Percentiles rank a stretch among this genome's conserved stretches.
Evolutionary conservation across 2,888 invertebrate genomes (phyloP).

Genomic region (Neoascia interrupta): DNA sequence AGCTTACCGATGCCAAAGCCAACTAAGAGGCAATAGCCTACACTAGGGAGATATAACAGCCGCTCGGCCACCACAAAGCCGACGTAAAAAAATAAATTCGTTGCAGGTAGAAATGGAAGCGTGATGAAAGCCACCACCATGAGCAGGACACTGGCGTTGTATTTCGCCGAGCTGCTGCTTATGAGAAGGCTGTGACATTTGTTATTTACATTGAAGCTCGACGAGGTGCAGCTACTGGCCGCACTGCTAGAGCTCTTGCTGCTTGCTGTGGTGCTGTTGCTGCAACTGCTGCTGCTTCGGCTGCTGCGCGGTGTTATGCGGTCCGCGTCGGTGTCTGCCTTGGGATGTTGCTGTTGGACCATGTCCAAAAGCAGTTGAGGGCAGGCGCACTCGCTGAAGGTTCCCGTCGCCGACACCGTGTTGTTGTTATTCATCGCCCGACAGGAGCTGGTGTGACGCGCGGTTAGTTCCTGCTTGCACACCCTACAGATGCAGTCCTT

Average conservation of each 20-base stretch:
- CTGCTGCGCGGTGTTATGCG: conserved; percentile 74
- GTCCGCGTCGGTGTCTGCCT: conserved; percentile 38
- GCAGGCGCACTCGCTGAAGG: conserved; percentile 71
- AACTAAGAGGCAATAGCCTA: conserved; percentile 94
- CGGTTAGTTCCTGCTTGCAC: conserved; percentile 83
- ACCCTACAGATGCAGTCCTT: conserved; percentile 82
- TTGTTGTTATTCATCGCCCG: conserved; percentile 84
- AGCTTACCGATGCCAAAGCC: conserved; percentile 85
- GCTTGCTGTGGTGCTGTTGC: conserved; percentile 79
- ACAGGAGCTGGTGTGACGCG: conserved; percentile 86
- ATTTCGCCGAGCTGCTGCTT: conserved; percentile 67
- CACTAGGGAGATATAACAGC: conserved; percentile 96
- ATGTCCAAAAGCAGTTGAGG: conserved; percentile 62
- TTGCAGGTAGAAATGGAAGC: conserved; percentile 96
- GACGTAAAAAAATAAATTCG: conserved; percentile 97
- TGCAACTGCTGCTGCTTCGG: conserved; percentile 78
- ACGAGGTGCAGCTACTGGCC: conserved; percentile 71
- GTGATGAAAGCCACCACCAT: conserved; percentile 89
- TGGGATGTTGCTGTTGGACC: conserved; percentile 70
- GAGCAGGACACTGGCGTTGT: conserved; percentile 78
- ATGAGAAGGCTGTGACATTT: conserved; percentile 65
- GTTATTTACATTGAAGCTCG: conserved; percentile 68
- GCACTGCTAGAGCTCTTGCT: conserved; percentile 80
- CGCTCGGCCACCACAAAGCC: conserved; percentile 99
- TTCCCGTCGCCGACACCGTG: conserved; percentile 66